A percentile compares a stretch with the other conserved stretches of the same genome.
phyloP scores from a whole-genome alignment of 2,797 vertebrate genomes.

The Gymnothorax reevesii region DNA sequence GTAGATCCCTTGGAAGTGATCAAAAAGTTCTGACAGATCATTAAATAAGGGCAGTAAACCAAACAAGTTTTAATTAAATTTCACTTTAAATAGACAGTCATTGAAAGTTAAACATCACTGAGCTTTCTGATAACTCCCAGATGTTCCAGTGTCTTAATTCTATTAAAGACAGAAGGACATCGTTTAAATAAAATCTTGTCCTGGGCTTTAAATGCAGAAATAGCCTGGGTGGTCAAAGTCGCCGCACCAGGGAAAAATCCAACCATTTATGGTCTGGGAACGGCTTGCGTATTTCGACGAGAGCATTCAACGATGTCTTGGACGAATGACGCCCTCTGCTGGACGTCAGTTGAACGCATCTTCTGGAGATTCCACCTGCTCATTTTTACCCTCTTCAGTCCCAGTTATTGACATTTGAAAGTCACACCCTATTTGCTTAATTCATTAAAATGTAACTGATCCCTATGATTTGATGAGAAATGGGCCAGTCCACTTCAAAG shows the following conservation, averaged over 20 bases:
- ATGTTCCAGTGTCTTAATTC: not conserved
- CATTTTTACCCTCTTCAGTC: not conserved
- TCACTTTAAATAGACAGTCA: not conserved
- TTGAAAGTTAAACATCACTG: not conserved
- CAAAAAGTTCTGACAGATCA: not conserved
- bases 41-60: not conserved
- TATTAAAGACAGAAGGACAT: not conserved
- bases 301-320: not conserved
- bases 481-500: not conserved
- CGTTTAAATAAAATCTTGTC: not conserved
- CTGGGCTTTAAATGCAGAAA: not conserved
- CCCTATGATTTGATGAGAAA: not conserved
- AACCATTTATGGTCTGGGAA: not conserved
- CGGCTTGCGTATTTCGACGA: not conserved
- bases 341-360: not conserved
- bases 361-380: not conserved
- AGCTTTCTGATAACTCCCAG: not conserved
- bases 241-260: not conserved
- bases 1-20: not conserved
- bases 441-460: not conserved
- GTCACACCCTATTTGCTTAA: not conserved
- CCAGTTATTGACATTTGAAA: not conserved
- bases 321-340: slow-evolving; percentile 1
- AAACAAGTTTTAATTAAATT: not conserved
- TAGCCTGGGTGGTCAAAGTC: not conserved